A percentile compares a stretch with the other conserved stretches of the same genome.
These are phyloP conservation scores for Corydoras sp. DNA, from an alignment of 2,113 vertebrate genomes.

Conservation along the genomic window DNA sequence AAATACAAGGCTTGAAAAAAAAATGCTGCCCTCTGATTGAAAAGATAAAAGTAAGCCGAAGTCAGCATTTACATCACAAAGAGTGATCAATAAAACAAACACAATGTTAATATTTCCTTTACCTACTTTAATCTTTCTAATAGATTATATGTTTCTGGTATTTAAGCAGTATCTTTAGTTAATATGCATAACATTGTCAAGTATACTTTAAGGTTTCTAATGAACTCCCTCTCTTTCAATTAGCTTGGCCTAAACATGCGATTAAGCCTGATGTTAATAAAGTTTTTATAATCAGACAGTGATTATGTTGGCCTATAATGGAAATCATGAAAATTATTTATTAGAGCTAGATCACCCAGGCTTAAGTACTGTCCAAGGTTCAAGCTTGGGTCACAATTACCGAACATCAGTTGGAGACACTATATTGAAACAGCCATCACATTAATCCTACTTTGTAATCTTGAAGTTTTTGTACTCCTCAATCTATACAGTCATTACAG, in stretches of 20 bases:
- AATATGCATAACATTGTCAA: constrained; percentile 36
- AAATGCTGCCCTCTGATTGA: constrained; percentile 26
- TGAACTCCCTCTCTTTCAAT: constrained; percentile 48
- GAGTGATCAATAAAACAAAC: no score
- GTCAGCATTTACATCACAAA: neutral
- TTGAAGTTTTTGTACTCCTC: no score
- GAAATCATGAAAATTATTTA: constrained; percentile 50
- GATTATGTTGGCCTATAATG: constrained; percentile 20
- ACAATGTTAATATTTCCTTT: no score
- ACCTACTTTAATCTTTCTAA: no score
- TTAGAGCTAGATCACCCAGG: constrained; percentile 35
- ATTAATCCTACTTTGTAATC: no score
- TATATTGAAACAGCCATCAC: no score
- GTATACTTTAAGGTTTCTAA: constrained; percentile 42
- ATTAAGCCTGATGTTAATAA: constrained; percentile 41
- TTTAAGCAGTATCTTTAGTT: constrained; percentile 17
- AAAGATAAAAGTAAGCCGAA: constrained; percentile 21
- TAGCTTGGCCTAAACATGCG: constrained; percentile 49
- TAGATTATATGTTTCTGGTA: no score
- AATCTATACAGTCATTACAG: no score
- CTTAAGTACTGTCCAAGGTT: neutral
- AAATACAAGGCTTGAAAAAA: constrained; percentile 44
- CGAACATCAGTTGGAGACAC: no score
- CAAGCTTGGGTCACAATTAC: no score
- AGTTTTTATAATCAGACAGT: constrained; percentile 52